These are phyloP conservation scores for Psylliodes chrysocephalus DNA, from an alignment of 2,888 invertebrate genomes.

Conservation along the genomic window DNA sequence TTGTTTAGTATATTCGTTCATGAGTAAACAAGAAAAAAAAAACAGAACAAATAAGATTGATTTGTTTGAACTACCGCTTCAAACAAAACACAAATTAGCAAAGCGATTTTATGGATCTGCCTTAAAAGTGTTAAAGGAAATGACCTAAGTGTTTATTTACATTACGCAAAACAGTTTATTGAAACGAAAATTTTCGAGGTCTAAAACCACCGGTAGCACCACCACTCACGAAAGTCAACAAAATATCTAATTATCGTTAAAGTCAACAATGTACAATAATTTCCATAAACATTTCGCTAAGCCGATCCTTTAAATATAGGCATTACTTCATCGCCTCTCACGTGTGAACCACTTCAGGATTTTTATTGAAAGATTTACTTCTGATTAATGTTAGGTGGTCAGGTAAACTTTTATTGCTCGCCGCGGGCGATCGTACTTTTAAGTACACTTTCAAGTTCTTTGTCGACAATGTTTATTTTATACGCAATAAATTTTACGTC, in stretches of 20 bases:
- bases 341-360: slow-evolving; percentile 3
- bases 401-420: no score
- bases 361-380: no score
- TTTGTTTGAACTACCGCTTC: no score
- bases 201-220: background rate
- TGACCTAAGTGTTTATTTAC: slow-evolving; percentile 9
- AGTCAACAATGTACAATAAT: slow-evolving; percentile 10
- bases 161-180: background rate
- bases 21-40: no score
- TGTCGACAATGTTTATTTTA: no score
- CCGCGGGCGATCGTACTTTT: no score
- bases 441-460: no score
- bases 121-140: slow-evolving; percentile 4
- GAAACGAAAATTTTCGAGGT: background rate
- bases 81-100: background rate
- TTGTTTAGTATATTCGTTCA: no score
- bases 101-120: background rate
- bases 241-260: slow-evolving; percentile 16
- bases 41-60: no score
- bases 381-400: no score
- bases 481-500: no score
- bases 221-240: slow-evolving; percentile 11
- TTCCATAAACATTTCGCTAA: slow-evolving; percentile 9
- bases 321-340: slow-evolving; percentile 14
- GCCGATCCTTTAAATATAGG: slow-evolving; percentile 7